Evolutionary conservation across 2,888 invertebrate genomes (phyloP).

Genomic region (Autographa gamma): DNA sequence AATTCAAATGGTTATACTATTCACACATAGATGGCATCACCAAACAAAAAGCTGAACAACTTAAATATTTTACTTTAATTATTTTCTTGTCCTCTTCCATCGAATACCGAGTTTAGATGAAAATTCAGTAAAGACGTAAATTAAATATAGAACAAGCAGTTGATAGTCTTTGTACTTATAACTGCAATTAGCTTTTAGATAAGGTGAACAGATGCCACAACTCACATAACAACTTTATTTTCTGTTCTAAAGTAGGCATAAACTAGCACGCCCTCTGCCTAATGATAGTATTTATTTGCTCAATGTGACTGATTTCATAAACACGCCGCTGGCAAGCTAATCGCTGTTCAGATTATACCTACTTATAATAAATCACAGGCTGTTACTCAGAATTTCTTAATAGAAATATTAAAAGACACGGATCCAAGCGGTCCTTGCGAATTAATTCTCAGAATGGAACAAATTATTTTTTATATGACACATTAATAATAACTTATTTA

Average conservation of each 20-base stretch:
- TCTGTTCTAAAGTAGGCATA: neutral
- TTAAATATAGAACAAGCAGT: too few relatives aligned
- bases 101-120: too few relatives aligned
- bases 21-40: slow-evolving; percentile 63
- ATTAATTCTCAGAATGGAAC: neutral
- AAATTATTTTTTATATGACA: neutral
- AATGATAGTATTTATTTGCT: neutral
- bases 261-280: neutral
- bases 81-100: too few relatives aligned
- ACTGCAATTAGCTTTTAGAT: too few relatives aligned
- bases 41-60: neutral
- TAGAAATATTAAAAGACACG: neutral
- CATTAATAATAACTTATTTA: too few relatives aligned
- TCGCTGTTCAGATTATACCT: neutral
- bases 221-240: neutral
- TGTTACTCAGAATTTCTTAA: neutral
- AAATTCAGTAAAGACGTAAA: too few relatives aligned
- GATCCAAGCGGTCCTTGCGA: neutral
- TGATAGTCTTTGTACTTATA: too few relatives aligned
- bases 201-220: too few relatives aligned
- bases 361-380: neutral
- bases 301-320: neutral
- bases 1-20: slow-evolving; percentile 35
- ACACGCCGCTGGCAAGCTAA: neutral
- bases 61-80: neutral